These are phyloP conservation scores for Pammene aurita DNA, from an alignment of 2,888 invertebrate species.

Conservation along the genomic window DNA sequence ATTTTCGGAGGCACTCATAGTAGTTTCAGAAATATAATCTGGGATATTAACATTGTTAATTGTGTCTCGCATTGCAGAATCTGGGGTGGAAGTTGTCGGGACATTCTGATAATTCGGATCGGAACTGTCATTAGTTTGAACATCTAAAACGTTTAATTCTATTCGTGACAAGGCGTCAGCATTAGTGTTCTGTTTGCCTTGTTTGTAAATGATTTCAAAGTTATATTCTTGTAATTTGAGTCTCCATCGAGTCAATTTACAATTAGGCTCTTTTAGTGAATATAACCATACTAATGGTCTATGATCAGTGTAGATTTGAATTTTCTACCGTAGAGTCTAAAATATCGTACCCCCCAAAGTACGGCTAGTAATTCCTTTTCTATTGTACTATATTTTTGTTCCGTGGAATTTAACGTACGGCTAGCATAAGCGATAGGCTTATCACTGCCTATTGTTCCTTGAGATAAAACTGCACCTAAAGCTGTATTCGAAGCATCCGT, in stretches of 20 bases:
- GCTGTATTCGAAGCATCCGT: too few species aligned
- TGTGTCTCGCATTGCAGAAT: too few species aligned
- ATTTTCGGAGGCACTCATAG: neutral
- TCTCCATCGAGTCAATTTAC: too few species aligned
- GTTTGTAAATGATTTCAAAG: too few species aligned
- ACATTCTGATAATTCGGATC: constrained; percentile 9
- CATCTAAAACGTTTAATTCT: constrained; percentile 18
- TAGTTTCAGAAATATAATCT: neutral
- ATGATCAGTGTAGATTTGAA: neutral
- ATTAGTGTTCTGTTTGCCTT: neutral
- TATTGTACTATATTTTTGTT: neutral
- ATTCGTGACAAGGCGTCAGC: constrained; percentile 1
- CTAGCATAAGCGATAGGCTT: constrained; percentile 1
- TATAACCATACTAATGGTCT: neutral
- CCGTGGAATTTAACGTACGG: neutral
- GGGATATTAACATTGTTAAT: neutral
- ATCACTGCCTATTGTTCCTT: neutral
- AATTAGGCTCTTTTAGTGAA: too few species aligned
- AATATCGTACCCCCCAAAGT: neutral
- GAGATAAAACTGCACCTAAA: neutral
- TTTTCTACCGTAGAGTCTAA: neutral
- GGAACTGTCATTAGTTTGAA: too few species aligned
- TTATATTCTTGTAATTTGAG: too few species aligned
- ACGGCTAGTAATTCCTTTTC: neutral
- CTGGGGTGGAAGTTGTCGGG: neutral